A percentile compares a stretch with the other conserved stretches of the same genome.
Evolutionary conservation across 2,113 vertebrate species (phyloP).

Genomic region (Piaya cayana): DNA sequence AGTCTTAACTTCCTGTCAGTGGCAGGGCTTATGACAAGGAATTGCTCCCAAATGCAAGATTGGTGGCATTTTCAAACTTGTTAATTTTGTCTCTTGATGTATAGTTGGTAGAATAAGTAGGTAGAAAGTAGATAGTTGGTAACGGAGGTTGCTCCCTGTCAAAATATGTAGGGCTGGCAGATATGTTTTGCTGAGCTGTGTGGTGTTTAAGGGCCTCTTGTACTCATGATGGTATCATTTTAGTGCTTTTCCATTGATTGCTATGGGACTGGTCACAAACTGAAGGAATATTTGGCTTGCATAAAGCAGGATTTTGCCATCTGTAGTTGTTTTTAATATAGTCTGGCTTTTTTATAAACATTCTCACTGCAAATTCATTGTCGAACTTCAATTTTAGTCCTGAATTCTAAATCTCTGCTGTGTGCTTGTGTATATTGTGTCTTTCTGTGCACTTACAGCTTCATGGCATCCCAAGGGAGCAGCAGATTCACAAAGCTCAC

Average conservation of each 20-base stretch:
- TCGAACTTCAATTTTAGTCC: background rate
- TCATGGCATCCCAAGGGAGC: background rate
- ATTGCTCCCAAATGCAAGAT: background rate
- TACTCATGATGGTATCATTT: background rate
- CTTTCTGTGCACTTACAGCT: background rate
- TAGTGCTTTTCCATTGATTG: slow-evolving; percentile 36
- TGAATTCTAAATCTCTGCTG: background rate
- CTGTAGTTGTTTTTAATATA: slow-evolving; percentile 60
- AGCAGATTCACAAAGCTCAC: background rate
- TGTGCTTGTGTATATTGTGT: background rate
- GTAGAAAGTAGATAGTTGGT: background rate
- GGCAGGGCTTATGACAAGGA: background rate
- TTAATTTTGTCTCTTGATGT: background rate
- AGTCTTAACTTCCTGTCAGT: background rate
- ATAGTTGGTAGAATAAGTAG: background rate
- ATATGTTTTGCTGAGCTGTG: background rate
- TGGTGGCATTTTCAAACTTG: background rate
- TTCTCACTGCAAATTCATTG: background rate
- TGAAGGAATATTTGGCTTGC: slow-evolving; percentile 33
- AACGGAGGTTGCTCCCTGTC: background rate
- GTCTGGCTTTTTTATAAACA: slow-evolving; percentile 3
- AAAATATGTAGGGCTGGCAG: background rate
- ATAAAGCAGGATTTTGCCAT: slow-evolving; percentile 30
- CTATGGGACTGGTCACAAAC: slow-evolving; percentile 36
- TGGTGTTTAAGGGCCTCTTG: background rate